Percentiles rank a stretch among this genome's conserved stretches.
phyloP scores from a whole-genome alignment of 2,797 vertebrate genomes.

The Helostoma temminkii region DNA sequence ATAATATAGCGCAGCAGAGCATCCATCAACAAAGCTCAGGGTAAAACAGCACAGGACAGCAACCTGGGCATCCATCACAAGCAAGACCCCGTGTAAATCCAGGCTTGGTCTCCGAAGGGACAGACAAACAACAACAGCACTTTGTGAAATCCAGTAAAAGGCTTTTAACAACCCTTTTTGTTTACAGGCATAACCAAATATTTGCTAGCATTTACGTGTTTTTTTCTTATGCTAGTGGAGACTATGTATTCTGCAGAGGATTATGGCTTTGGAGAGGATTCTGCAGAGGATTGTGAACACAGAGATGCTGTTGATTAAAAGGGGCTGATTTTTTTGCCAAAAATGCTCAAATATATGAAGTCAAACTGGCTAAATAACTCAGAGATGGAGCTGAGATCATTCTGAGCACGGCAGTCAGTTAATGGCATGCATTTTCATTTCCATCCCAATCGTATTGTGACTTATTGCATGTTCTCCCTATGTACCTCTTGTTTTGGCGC shows the following conservation, averaged over 20 bases:
- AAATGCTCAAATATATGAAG: conserved; percentile 54
- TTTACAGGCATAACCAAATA: conserved; percentile 45
- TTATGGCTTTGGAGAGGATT: conserved; percentile 24
- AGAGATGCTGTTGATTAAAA: conserved; percentile 42
- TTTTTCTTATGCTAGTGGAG: conserved; percentile 20
- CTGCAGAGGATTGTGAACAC: conserved; percentile 9
- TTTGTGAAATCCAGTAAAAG: conserved; percentile 23
- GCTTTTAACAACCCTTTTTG: conserved; percentile 38
- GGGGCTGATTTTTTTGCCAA: conserved; percentile 6
- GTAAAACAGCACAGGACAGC: conserved; percentile 61
- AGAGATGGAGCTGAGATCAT: conserved; percentile 36
- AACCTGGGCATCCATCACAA: conserved; percentile 64
- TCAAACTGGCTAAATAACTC: conserved; percentile 46
- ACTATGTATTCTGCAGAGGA: conserved; percentile 29
- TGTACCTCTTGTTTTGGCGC: conserved; percentile 44
- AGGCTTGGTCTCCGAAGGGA: conserved; percentile 25
- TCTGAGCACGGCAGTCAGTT: conserved; percentile 38
- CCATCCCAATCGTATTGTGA: conserved; percentile 49
- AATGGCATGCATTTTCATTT: conserved; percentile 64
- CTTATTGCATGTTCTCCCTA: conserved; percentile 50
- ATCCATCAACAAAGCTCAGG: conserved; percentile 70
- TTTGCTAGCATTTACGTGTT: conserved; percentile 37
- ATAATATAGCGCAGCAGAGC: conserved; percentile 62
- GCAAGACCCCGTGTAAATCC: conserved; percentile 31
- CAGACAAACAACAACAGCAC: conserved; percentile 30